Evolutionary conservation across 2,113 vertebrate species (phyloP), one percentile per base, ranked within the genome.

Genomic region (Tiliqua scincoides): DNA sequence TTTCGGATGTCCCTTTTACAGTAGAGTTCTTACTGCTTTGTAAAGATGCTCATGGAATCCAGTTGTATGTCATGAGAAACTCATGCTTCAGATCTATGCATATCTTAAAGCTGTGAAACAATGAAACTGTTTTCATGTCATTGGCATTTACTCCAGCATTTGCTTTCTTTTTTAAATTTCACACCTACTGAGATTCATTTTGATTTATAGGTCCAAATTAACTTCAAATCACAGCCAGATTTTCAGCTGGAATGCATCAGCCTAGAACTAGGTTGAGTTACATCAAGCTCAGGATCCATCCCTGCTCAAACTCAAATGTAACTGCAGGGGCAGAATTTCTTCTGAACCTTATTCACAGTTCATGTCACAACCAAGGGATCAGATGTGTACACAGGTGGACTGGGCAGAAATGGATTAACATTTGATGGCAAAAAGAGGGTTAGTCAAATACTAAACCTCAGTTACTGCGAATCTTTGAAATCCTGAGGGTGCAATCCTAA

Each of bases 311-410:
- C 88, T 89, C 91, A 91, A 94, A 94, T 82, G 92, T 85, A 84
- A 2, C 86, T 92, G 92, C 86, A 92, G 93, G 91, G 83, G 91
- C 89, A 88, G 57, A 83, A 87, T 87, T 92, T 94, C 94, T 93
- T 88, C 89, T 89, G 91, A 89, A 93, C 85, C 89, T 89, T 94
- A 90, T 94, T 94, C 91, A 35, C 91, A 89, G 90, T 88, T 95
- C 86, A 91, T 92, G 94, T 93, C 92, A 93, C 92, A 92, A 94
- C 85, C 90, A 92, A 79, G 77, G 81, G 94, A 87, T n/a, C n/a
- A n/a, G n/a, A n/a, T n/a, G n/a, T n/a, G n/a, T n/a, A n/a, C n/a
- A n/a, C n/a, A n/a, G n/a, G n/a, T n/a, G n/a, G n/a, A n/a, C n/a
- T n/a, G n/a, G n/a, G n/a, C n/a, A n/a, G n/a, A n/a, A n/a, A n/a